Percentiles rank a stretch among this genome's conserved stretches.
phyloP scores from a whole-genome alignment of 2,888 invertebrate species.

The Pterostichus niger region DNA sequence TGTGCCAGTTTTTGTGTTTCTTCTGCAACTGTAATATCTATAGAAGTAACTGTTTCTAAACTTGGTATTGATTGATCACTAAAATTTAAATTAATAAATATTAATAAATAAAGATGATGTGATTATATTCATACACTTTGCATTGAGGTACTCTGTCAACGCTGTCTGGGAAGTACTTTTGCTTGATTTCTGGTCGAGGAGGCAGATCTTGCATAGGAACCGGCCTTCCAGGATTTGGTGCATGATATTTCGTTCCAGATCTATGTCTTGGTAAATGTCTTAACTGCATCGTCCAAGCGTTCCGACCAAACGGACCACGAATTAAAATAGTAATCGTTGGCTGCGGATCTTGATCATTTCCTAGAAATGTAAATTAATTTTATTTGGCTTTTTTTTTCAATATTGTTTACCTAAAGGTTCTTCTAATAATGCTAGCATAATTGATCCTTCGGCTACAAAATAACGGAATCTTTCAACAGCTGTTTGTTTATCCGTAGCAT shows the following conservation, averaged over 20 bases:
- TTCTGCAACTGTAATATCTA: constrained; percentile 77
- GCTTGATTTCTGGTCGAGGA: constrained; percentile 84
- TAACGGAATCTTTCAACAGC: constrained; percentile 89
- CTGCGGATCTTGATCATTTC: constrained; percentile 86
- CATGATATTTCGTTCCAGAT: constrained; percentile 83
- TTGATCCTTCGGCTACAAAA: constrained; percentile 94
- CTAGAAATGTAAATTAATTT: constrained; percentile 29
- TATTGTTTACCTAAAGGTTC: constrained; percentile 88
- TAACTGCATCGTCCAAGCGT: constrained; percentile 95
- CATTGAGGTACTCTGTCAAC: constrained; percentile 89
- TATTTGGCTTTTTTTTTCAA: neutral
- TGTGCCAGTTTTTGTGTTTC: constrained; percentile 84
- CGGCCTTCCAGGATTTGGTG: constrained; percentile 85
- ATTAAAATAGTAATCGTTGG: constrained; percentile 94
- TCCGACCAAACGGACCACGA: constrained; percentile 95
- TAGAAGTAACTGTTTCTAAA: constrained; percentile 87
- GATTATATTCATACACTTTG: constrained; percentile 81
- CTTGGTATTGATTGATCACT: constrained; percentile 95
- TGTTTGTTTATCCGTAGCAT: constrained; percentile 78
- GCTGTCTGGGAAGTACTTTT: constrained; percentile 89
- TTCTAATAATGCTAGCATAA: constrained; percentile 93
- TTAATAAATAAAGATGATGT: neutral
- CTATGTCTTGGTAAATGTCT: constrained; percentile 93
- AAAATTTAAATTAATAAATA: constrained; percentile 67
- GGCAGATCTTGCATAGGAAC: constrained; percentile 87